Conservation (phyloP, 2,888 invertebrate genomes). For the Lasioglossum villosulum region DNA sequence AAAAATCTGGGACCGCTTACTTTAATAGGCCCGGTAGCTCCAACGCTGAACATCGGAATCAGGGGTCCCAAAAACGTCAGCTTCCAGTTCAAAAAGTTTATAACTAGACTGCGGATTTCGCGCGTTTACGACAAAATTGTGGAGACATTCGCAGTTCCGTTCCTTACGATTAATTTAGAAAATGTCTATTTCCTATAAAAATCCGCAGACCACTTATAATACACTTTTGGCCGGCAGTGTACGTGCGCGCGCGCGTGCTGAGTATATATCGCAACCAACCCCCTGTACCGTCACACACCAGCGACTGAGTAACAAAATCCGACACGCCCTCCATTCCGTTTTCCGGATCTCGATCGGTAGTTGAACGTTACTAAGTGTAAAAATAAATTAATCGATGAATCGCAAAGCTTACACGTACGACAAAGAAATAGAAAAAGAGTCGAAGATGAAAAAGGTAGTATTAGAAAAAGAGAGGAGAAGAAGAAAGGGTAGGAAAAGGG, state of each 20-base stretch:
- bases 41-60: neutral
- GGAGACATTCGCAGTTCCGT: neutral
- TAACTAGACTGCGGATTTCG: neutral
- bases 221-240: neutral
- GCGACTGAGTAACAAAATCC: slow-evolving; percentile 7
- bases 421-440: slow-evolving; percentile 60
- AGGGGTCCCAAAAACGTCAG: neutral
- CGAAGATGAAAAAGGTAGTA: slow-evolving; percentile 27
- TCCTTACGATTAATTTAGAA: neutral
- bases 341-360: slow-evolving; percentile 65
- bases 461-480: neutral
- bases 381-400: slow-evolving; percentile 82
- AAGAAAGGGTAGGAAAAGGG: neutral
- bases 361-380: slow-evolving; percentile 71
- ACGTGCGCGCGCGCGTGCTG: neutral
- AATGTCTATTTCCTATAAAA: neutral
- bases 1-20: neutral
- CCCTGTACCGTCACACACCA: neutral
- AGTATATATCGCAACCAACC: slow-evolving; percentile 21
- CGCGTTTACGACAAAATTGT: neutral
- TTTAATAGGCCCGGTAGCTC: neutral
- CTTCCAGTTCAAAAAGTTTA: neutral
- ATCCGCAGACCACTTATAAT: neutral
- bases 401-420: slow-evolving; percentile 69
- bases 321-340: slow-evolving; percentile 6